Conservation (phyloP, 2,113 vertebrate genomes). For the Garra rufa region DNA sequence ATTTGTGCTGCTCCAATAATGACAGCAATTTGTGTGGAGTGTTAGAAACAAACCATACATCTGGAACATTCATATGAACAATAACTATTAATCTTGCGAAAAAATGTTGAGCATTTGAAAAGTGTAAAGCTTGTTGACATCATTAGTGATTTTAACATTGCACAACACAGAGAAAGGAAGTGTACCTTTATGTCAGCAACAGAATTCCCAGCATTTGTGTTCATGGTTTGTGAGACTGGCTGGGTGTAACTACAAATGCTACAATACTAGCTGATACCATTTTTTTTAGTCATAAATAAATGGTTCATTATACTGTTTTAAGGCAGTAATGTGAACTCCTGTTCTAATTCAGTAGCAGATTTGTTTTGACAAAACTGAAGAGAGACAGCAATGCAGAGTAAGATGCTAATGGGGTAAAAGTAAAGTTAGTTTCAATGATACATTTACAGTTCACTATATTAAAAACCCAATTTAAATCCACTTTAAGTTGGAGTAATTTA, state of each 20-base stretch:
- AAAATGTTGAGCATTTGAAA: background rate
- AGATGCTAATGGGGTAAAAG: conserved; percentile 5
- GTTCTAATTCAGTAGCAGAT: background rate
- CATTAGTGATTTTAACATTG: background rate
- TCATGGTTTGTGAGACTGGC: background rate
- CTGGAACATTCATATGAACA: background rate
- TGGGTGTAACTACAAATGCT: background rate
- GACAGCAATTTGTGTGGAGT: background rate
- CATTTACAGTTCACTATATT: conserved; percentile 3
- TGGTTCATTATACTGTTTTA: background rate
- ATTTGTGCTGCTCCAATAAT: background rate
- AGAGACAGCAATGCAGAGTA: background rate
- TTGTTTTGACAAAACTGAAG: background rate
- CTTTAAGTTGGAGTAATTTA: background rate
- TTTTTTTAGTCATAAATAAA: background rate
- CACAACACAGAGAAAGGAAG: conserved; percentile 9
- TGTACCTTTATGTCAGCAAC: background rate
- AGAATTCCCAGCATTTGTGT: conserved; percentile 6
- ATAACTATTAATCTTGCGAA: conserved; percentile 5
- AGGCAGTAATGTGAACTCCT: background rate
- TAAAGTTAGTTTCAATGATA: background rate
- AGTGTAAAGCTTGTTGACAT: background rate
- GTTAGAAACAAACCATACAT: background rate
- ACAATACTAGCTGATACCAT: background rate
- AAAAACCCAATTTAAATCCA: background rate